Conservation (phyloP, 2,113 vertebrate species). For the Apodemus sylvaticus region DNA sequence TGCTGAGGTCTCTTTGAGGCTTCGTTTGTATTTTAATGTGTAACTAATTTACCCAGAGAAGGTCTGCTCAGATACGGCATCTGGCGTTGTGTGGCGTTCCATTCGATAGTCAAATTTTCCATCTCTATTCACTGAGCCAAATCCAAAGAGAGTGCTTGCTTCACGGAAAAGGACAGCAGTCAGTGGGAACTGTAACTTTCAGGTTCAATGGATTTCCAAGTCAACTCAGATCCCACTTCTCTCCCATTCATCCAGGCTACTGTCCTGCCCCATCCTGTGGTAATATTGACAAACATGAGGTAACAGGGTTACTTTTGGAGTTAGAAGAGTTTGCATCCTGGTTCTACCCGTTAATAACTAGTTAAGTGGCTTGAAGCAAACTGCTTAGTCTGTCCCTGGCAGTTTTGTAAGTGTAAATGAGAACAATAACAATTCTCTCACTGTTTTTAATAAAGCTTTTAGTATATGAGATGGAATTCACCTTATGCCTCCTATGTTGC, state of each 20-base stretch:
- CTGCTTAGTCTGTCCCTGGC: background rate
- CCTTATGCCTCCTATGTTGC: background rate
- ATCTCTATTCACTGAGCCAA: conserved; percentile 65
- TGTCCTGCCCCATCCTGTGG: background rate
- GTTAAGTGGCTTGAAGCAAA: background rate
- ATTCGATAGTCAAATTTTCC: conserved; percentile 74
- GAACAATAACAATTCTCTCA: background rate
- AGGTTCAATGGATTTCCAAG: background rate
- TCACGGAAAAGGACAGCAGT: background rate
- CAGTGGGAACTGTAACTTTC: conserved; percentile 48
- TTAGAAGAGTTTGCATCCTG: conserved; percentile 15
- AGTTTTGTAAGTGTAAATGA: background rate
- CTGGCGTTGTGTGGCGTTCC: conserved; percentile 69
- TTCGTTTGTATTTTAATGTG: conserved; percentile 69
- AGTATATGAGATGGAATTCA: background rate
- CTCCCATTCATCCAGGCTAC: background rate
- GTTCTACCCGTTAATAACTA: background rate
- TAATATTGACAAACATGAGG: background rate
- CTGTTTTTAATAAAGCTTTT: background rate
- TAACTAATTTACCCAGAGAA: conserved; percentile 73
- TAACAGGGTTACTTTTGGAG: background rate
- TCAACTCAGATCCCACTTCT: background rate
- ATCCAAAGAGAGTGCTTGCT: conserved; percentile 57
- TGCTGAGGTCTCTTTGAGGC: conserved; percentile 55
- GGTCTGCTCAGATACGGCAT: conserved; percentile 65